phyloP scores from a whole-genome alignment of 2,113 vertebrate species.

The Lophochroa leadbeateri region DNA sequence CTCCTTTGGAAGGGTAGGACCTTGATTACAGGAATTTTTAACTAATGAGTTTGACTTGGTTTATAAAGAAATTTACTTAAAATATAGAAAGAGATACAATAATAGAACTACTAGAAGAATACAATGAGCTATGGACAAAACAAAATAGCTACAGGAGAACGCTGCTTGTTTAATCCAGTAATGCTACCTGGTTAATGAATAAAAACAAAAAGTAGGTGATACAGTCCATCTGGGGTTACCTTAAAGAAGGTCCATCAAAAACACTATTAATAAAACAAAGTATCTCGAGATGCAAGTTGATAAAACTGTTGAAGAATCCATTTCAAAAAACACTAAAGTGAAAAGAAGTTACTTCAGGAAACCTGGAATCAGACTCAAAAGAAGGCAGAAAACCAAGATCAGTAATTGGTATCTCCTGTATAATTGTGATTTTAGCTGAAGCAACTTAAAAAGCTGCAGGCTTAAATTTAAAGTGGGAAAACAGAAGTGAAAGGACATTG shows the following conservation, averaged over 20 bases:
- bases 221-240: neutral
- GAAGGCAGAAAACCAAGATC: neutral
- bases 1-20: neutral
- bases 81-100: neutral
- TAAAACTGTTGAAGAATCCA: neutral
- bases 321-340: neutral
- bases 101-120: neutral
- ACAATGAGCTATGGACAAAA: neutral
- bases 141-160: neutral
- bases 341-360: neutral
- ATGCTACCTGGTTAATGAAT: neutral
- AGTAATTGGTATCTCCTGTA: neutral
- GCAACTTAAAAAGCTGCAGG: neutral
- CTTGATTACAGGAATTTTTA: neutral
- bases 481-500: neutral
- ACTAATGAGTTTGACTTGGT: neutral
- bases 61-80: neutral
- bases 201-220: neutral
- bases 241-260: neutral
- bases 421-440: neutral
- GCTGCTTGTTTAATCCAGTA: neutral
- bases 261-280: neutral
- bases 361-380: neutral
- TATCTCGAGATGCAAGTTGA: neutral
- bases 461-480: neutral